Evolutionary conservation across 2,888 invertebrate genomes (phyloP).

Genomic region (Horisme vitalbata): DNA sequence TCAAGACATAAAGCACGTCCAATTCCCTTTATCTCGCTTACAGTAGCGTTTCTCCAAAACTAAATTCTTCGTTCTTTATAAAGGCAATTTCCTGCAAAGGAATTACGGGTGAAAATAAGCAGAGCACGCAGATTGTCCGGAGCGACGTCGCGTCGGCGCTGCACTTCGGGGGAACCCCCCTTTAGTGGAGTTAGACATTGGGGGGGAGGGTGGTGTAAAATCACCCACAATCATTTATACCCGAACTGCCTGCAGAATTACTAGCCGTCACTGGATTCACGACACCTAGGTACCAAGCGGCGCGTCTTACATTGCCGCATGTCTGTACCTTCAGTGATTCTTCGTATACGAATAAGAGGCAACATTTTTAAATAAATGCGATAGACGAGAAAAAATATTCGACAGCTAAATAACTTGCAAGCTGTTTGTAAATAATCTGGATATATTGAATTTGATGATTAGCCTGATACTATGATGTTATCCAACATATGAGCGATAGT

Average conservation of each 20-base stretch:
- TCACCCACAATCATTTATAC: conserved; percentile 83
- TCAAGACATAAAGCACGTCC: conserved; percentile 40
- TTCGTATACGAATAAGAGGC: background rate
- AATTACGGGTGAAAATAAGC: conserved; percentile 82
- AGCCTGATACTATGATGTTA: too few species aligned
- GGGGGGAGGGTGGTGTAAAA: conserved; percentile 74
- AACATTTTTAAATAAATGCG: too few species aligned
- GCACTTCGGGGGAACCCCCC: conserved; percentile 63
- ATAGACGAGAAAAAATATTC: too few species aligned
- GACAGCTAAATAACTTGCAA: too few species aligned
- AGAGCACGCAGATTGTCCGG: conserved; percentile 82
- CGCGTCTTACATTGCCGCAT: conserved; percentile 40
- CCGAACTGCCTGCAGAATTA: conserved; percentile 81
- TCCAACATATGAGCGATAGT: too few species aligned
- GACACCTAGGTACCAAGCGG: conserved; percentile 46
- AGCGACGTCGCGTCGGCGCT: conserved; percentile 77
- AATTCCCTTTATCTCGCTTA: conserved; percentile 51
- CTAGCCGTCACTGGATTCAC: conserved; percentile 74
- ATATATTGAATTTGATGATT: too few species aligned
- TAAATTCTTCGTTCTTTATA: conserved; percentile 73
- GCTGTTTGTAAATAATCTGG: too few species aligned
- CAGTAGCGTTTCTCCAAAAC: conserved; percentile 54
- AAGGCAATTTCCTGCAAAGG: conserved; percentile 81
- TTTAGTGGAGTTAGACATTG: conserved; percentile 58
- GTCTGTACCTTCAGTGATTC: too few species aligned